phyloP scores from a whole-genome alignment of 2,797 vertebrate genomes.

The Malacoctenus gilli region DNA sequence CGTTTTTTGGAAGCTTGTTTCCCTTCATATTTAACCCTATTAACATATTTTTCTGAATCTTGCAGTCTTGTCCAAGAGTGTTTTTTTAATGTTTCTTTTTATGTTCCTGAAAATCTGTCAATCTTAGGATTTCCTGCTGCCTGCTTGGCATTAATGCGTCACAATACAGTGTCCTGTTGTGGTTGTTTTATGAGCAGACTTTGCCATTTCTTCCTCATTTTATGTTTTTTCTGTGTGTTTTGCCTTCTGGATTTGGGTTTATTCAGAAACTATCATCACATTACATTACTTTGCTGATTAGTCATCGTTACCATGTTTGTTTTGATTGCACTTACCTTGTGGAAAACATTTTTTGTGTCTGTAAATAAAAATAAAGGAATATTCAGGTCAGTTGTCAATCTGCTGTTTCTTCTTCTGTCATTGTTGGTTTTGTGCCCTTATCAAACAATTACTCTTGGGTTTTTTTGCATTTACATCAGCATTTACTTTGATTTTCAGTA shows the following conservation, averaged over 20 bases:
- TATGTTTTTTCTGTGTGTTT: too few relatives aligned
- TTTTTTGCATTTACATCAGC: too few relatives aligned
- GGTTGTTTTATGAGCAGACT: constrained; percentile 1
- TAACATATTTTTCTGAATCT: too few relatives aligned
- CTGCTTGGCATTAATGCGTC: neutral
- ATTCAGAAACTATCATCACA: constrained; percentile 17
- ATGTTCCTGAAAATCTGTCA: neutral
- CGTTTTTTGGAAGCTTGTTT: constrained; percentile 30
- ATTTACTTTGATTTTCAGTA: too few relatives aligned
- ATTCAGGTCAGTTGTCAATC: constrained; percentile 13
- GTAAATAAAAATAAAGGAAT: constrained; percentile 49
- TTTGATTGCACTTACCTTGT: constrained; percentile 19
- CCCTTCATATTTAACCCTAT: constrained; percentile 31
- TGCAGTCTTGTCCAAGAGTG: too few relatives aligned
- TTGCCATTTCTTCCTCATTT: constrained; percentile 28
- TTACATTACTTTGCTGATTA: constrained; percentile 19
- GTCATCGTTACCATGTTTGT: constrained; percentile 24
- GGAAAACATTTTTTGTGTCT: constrained; percentile 17
- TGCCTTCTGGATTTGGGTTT: constrained; percentile 34
- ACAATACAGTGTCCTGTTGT: too few relatives aligned
- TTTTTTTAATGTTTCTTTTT: constrained; percentile 36
- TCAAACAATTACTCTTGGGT: too few relatives aligned
- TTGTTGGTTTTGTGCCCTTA: neutral
- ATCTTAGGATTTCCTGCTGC: too few relatives aligned
- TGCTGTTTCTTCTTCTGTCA: neutral